Conservation (phyloP, 2,888 invertebrate genomes). For the Hyposoter didymator region DNA sequence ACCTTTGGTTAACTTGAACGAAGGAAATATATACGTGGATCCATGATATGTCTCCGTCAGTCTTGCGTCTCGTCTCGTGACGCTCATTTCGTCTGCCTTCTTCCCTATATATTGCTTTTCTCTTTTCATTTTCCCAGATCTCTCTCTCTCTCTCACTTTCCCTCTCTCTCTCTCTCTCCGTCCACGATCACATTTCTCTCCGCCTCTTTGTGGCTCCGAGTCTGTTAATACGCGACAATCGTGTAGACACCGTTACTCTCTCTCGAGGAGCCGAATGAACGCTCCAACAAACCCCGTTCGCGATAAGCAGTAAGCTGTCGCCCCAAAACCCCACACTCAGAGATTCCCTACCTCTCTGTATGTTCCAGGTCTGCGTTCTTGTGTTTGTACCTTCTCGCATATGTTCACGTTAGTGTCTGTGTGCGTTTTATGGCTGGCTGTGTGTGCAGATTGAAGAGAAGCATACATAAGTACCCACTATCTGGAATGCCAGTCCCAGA, state of each 20-base stretch:
- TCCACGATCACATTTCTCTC: slow-evolving; percentile 22
- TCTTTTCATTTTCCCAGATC: not conserved
- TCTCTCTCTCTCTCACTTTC: not conserved
- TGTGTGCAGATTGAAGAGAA: slow-evolving; percentile 25
- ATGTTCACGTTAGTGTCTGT: not conserved
- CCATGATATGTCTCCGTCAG: slow-evolving; percentile 19
- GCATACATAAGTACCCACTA: slow-evolving; percentile 13
- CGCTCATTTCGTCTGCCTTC: slow-evolving; percentile 14
- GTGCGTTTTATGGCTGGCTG: not conserved
- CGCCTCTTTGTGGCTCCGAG: slow-evolving; percentile 62
- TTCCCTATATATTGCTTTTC: slow-evolving; percentile 27
- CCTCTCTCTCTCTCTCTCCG: not conserved
- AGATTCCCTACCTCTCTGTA: slow-evolving; percentile 8
- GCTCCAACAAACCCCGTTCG: slow-evolving; percentile 52
- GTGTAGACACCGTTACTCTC: slow-evolving; percentile 58
- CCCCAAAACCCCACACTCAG: slow-evolving; percentile 14
- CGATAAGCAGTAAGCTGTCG: slow-evolving; percentile 70
- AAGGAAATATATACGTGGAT: slow-evolving; percentile 32
- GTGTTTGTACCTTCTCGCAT: not conserved
- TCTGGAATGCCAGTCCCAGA: slow-evolving; percentile 38
- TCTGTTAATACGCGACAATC: slow-evolving; percentile 69
- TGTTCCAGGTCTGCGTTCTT: not conserved
- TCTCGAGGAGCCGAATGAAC: slow-evolving; percentile 28
- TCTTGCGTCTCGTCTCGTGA: slow-evolving; percentile 15
- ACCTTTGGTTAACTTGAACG: slow-evolving; percentile 14